phyloP scores from a whole-genome alignment of 2,113 vertebrate genomes.

The Rhinogobius similis region DNA sequence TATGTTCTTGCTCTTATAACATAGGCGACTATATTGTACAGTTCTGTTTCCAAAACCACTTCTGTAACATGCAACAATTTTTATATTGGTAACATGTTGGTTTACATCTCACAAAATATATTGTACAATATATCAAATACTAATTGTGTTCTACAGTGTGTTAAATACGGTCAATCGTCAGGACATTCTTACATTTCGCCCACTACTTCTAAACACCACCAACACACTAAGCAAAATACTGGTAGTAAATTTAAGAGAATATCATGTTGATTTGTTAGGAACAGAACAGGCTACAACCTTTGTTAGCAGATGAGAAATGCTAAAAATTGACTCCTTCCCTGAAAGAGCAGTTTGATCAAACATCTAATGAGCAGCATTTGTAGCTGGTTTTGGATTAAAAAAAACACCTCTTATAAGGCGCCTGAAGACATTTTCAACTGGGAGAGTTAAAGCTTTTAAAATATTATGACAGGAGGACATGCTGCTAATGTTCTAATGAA shows the following conservation, averaged over 20 bases:
- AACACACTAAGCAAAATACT: conserved; percentile 26
- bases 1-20: background rate
- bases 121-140: too few relatives aligned
- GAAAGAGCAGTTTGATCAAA: conserved; percentile 58
- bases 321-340: conserved; percentile 39
- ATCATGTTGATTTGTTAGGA: conserved; percentile 13
- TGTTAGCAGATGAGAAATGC: conserved; percentile 43
- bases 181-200: too few relatives aligned
- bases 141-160: too few relatives aligned
- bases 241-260: conserved; percentile 36
- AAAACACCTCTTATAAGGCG: conserved; percentile 43
- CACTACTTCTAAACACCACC: too few relatives aligned
- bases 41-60: conserved; percentile 7
- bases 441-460: conserved; percentile 20
- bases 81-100: background rate
- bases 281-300: conserved; percentile 48
- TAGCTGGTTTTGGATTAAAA: conserved; percentile 49
- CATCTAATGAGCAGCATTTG: conserved; percentile 57
- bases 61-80: background rate
- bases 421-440: conserved; percentile 39
- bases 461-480: conserved; percentile 14
- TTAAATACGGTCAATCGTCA: too few relatives aligned
- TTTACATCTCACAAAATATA: too few relatives aligned
- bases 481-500: conserved; percentile 7
- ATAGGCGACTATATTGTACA: background rate